A percentile compares a stretch with the other conserved stretches of the same genome.
These are phyloP conservation scores for Drosophila subpulchrella DNA, from an alignment of 1,140 invertebrate genomes.

Conservation along the genomic window DNA sequence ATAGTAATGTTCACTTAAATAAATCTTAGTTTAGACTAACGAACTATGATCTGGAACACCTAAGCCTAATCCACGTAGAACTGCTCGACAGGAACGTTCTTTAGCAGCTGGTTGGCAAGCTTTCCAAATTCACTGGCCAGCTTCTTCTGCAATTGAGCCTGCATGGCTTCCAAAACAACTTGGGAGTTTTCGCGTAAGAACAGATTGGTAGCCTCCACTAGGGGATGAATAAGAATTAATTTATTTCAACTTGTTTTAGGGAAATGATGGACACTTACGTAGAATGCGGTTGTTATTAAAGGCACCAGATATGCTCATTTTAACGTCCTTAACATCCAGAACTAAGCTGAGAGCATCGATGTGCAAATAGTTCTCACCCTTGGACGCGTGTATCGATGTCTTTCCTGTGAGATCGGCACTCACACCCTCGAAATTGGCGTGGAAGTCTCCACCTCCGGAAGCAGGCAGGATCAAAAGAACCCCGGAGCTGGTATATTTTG, in stretches of 20 bases:
- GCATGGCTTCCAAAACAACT: constrained; percentile 89
- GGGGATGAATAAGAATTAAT: constrained; percentile 6
- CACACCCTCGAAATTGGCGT: constrained; percentile 88
- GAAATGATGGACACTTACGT: constrained; percentile 85
- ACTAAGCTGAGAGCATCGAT: constrained; percentile 88
- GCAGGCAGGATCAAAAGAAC: constrained; percentile 90
- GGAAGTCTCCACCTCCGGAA: constrained; percentile 89
- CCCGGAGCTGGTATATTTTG: constrained; percentile 89
- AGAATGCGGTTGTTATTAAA: constrained; percentile 90
- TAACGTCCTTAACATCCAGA: constrained; percentile 87
- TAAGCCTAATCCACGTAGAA: constrained; percentile 85
- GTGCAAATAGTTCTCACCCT: constrained; percentile 86
- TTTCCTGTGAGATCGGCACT: constrained; percentile 87
- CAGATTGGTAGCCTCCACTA: constrained; percentile 90
- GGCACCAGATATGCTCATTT: constrained; percentile 88
- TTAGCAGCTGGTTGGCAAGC: constrained; percentile 88
- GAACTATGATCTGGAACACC: not conserved
- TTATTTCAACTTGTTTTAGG: not conserved
- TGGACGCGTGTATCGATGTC: constrained; percentile 85
- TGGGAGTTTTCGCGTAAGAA: constrained; percentile 90
- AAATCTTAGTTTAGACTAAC: constrained; percentile 31
- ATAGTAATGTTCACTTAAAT: constrained; percentile 63
- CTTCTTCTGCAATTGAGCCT: constrained; percentile 88
- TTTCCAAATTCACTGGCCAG: constrained; percentile 87
- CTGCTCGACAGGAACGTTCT: constrained; percentile 87